Conservation (phyloP, 2,888 invertebrate genomes). For the Kryphioiulus occultus region DNA sequence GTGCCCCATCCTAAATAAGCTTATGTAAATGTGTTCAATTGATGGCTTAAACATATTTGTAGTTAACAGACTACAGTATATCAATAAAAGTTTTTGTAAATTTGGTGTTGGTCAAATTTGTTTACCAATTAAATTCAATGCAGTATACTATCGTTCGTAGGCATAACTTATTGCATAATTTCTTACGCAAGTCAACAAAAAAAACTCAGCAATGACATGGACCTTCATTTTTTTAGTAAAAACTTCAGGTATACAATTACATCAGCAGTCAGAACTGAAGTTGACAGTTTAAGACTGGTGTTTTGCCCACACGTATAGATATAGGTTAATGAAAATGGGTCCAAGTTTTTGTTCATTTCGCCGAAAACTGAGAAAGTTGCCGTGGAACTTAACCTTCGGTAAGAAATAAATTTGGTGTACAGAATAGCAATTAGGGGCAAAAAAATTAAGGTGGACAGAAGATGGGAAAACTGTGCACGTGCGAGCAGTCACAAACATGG, state of each 20-base stretch:
- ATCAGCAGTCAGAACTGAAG: background rate
- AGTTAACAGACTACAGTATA: no score
- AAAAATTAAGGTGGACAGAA: background rate
- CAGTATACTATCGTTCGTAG: no score
- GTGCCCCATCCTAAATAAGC: no score
- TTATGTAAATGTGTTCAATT: no score
- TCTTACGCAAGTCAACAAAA: background rate
- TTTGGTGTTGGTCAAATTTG: background rate
- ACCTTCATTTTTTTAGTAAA: background rate
- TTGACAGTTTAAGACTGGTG: background rate
- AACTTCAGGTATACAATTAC: background rate
- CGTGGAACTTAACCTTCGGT: background rate
- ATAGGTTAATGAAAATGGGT: constrained; percentile 30
- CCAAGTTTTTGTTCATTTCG: background rate
- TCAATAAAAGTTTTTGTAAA: background rate
- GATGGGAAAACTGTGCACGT: background rate
- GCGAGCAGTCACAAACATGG: background rate
- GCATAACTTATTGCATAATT: background rate
- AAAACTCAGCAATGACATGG: background rate
- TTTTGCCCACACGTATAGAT: constrained; percentile 9
- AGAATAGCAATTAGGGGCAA: constrained; percentile 6
- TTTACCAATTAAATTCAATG: background rate
- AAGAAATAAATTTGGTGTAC: background rate
- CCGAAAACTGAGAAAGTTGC: background rate
- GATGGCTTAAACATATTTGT: no score